phyloP scores from a whole-genome alignment of 2,113 vertebrate genomes.

The Cololabis saira region DNA sequence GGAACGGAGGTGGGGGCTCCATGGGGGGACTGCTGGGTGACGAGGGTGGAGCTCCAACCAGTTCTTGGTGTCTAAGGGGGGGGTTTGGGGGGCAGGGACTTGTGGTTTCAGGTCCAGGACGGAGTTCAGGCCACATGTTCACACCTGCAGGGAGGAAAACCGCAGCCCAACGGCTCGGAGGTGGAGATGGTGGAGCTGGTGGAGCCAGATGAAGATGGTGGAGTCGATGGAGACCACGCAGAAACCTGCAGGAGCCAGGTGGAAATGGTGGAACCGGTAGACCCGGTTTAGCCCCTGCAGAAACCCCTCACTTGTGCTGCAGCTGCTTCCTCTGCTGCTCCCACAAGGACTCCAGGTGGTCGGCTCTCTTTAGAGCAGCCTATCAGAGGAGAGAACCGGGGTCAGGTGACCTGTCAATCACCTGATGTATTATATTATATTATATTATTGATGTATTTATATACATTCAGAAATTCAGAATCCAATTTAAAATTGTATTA shows the following conservation, averaged over 20 bases:
- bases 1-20: background rate
- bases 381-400: conserved; percentile 41
- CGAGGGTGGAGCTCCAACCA: conserved; percentile 1
- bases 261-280: too few species aligned
- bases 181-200: background rate
- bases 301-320: conserved; percentile 78
- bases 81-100: background rate
- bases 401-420: conserved; percentile 11
- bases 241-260: too few species aligned
- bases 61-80: conserved; percentile 31
- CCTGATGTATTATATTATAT: too few species aligned
- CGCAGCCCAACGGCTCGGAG: background rate
- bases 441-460: too few species aligned
- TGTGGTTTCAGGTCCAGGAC: conserved; percentile 30
- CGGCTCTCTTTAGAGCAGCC: conserved; percentile 89
- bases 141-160: conserved; percentile 28
- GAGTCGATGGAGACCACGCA: too few species aligned
- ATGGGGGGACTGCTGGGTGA: background rate
- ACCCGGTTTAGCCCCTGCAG: too few species aligned
- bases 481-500: too few species aligned
- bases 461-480: too few species aligned
- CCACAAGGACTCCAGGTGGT: conserved; percentile 89
- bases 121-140: conserved; percentile 33
- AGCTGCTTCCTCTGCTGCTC: conserved; percentile 86
- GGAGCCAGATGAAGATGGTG: too few species aligned